These are phyloP conservation scores for Manis javanica DNA, from an alignment of 2,797 vertebrate species.

Conservation along the genomic window DNA sequence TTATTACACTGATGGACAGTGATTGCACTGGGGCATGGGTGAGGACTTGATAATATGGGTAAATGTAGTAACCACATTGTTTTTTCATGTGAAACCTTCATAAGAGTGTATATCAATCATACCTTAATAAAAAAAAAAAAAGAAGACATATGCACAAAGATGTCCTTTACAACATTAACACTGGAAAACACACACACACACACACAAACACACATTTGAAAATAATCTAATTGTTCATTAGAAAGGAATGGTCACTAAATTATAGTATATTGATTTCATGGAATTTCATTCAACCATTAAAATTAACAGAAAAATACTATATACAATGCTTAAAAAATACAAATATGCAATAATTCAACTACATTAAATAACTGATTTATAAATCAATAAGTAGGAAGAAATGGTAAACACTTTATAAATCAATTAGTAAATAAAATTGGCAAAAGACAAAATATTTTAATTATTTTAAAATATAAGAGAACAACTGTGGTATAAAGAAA, in stretches of 20 bases:
- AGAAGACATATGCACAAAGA: background rate
- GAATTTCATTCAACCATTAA: background rate
- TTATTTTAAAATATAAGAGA: too few relatives aligned
- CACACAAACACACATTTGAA: background rate
- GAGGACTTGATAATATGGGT: too few relatives aligned
- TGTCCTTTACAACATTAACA: background rate
- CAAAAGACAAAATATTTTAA: constrained; percentile 2
- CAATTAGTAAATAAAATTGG: background rate
- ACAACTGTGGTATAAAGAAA: background rate
- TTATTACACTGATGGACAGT: too few relatives aligned
- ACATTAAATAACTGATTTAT: background rate
- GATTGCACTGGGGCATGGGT: too few relatives aligned
- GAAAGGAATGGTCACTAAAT: background rate
- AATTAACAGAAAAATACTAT: background rate
- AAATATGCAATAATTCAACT: constrained; percentile 9
- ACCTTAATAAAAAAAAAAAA: background rate
- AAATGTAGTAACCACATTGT: too few relatives aligned
- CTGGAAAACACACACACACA: background rate
- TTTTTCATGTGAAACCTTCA: too few relatives aligned
- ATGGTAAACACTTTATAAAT: too few relatives aligned
- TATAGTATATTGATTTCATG: background rate
- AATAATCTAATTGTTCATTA: background rate
- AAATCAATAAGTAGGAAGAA: background rate
- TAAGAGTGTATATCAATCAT: too few relatives aligned
- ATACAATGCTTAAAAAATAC: constrained; percentile 5